Base-by-base conservation (phyloP, 1,140 invertebrate genomes). In the Sesamia nonagrioides region DNA sequence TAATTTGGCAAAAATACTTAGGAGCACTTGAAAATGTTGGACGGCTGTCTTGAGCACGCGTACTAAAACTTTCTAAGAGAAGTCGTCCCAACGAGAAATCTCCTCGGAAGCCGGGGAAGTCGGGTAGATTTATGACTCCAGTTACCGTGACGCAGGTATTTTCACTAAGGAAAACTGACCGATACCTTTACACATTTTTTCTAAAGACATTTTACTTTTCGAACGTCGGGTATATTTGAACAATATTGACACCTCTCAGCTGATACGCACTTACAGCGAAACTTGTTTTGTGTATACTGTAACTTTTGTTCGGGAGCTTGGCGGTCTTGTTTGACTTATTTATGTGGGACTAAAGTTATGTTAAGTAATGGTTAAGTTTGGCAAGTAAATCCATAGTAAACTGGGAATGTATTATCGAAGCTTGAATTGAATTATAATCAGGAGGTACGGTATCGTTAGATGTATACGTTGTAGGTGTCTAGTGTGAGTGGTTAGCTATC, bases 131-230 rank as follows among this genome's bases (percentile, higher is more conserved):
- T 91, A 92, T 92, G 83, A 82, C 69, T 79, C 86, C 89, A 90
- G 88, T 90, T 91, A 90, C 82, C 84, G 84, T 87, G 86, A 91
- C 88, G 83, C 89, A 91, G 90, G 88, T 91, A 91, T 90, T 91
- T 91, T 87, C 78, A 50, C 77, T 76, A 77, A 63, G 58, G 80
- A 56, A 88, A 89, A 88, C 89, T 92, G 89, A 92, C 90, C 89
- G 82, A 86, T 86, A 85, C 82, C 56, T 84, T 76, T 37, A 80
- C 74, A 84, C 82, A 76, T 77, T 74, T 61, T 80, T 72, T 81
- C 58, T 72, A 40, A 48, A 45, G 40, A 40, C 68, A 27, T 78
- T 80, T 83, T 84, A 78, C 86, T 88, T 90, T 84, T 84, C 80
- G 66, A 74, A 71, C 15, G 7, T 58, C 13, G 6, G 54, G 54